A percentile compares a stretch with the other conserved stretches of the same genome.
These are phyloP conservation scores for Cancer borealis DNA, from an alignment of 2,888 invertebrate genomes.

Conservation along the genomic window DNA sequence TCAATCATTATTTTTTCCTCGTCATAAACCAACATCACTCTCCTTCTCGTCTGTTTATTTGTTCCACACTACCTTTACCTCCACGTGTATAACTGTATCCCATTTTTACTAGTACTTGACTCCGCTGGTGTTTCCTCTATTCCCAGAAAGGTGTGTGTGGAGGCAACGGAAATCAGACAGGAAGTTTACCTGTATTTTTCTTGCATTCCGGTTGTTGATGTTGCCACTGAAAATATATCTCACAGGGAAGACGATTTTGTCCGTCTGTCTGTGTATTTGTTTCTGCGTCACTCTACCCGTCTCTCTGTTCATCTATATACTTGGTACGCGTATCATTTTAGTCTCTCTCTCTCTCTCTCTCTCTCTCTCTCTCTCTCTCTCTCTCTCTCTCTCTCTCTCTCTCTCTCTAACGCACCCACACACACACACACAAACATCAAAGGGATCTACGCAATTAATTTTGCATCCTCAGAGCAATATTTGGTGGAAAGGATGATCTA, in stretches of 20 bases:
- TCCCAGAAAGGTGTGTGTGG: neutral
- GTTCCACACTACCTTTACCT: neutral
- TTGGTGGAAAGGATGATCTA: neutral
- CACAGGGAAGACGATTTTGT: neutral
- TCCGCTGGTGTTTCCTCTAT: neutral
- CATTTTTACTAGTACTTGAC: neutral
- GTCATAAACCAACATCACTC: neutral
- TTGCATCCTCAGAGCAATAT: neutral
- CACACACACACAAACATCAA: conserved; percentile 8
- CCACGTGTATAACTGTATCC: neutral
- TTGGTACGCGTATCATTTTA: no score
- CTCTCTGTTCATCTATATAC: no score
- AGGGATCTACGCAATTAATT: neutral
- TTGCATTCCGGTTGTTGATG: neutral
- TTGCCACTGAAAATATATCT: neutral
- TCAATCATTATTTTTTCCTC: neutral
- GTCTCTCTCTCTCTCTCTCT: conserved; percentile 33
- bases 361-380: conserved; percentile 45
- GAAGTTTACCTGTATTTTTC: neutral
- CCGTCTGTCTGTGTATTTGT: no score
- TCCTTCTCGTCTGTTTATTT: neutral
- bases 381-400: conserved; percentile 45
- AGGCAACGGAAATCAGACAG: neutral
- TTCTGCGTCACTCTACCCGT: no score
- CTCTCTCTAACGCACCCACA: neutral